Percentiles rank a stretch among this genome's conserved stretches.
phyloP scores from a whole-genome alignment of 2,888 invertebrate genomes.

The Megalurothrips usitatus region DNA sequence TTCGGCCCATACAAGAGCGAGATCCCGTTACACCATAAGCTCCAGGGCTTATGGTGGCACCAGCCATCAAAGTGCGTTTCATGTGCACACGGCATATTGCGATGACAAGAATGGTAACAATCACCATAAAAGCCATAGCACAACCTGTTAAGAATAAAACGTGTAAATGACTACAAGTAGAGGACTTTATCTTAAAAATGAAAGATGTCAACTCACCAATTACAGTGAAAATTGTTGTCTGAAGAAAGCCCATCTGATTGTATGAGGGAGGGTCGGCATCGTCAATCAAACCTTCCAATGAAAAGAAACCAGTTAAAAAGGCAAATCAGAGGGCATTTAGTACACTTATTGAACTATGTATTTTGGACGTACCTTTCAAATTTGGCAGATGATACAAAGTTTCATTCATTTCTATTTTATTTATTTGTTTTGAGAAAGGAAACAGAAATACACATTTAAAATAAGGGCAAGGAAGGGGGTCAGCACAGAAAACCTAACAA shows the following conservation, averaged over 20 bases:
- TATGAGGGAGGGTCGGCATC: slow-evolving; percentile 41
- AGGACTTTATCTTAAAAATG: background rate
- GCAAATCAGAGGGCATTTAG: slow-evolving; percentile 30
- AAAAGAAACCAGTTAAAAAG: background rate
- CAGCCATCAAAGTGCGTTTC: slow-evolving; percentile 43
- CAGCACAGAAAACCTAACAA: background rate
- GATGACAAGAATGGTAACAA: slow-evolving; percentile 47
- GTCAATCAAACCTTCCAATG: slow-evolving; percentile 34
- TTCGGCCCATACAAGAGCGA: slow-evolving; percentile 33
- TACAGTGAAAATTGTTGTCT: slow-evolving; percentile 48
- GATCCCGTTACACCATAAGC: background rate
- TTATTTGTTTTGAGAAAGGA: slow-evolving; percentile 32
- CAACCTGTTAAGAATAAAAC: slow-evolving; percentile 44
- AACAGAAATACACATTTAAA: slow-evolving; percentile 9
- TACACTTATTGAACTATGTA: too few relatives aligned
- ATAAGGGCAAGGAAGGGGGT: too few relatives aligned
- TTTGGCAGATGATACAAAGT: background rate
- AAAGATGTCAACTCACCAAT: slow-evolving; percentile 42
- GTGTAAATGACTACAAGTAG: background rate
- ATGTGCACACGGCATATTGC: slow-evolving; percentile 49
- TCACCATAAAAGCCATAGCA: slow-evolving; percentile 49
- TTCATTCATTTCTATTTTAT: slow-evolving; percentile 31
- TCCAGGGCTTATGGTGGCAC: slow-evolving; percentile 40
- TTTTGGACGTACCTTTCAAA: background rate
- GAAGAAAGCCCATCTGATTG: slow-evolving; percentile 46